Conservation (phyloP, 2,113 vertebrate species). For the Xiphorhynchus elegans region DNA sequence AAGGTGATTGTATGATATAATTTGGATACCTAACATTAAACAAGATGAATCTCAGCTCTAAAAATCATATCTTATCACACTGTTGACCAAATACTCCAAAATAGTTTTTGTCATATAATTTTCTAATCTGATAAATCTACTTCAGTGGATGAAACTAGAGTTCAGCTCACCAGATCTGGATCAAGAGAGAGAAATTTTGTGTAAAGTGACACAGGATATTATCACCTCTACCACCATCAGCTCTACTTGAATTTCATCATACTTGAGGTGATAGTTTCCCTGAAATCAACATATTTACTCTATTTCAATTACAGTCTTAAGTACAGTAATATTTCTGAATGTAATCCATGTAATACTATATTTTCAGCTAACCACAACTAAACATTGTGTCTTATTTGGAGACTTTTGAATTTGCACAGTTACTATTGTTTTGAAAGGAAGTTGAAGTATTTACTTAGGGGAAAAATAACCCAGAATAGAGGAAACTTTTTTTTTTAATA, state of each 20-base stretch:
- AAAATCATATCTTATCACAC: neutral
- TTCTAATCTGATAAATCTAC: neutral
- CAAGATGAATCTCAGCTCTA: neutral
- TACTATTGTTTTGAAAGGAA: neutral
- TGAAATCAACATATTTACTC: neutral
- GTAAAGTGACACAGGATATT: neutral
- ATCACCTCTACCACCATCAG: neutral
- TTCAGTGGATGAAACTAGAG: neutral
- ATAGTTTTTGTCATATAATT: neutral
- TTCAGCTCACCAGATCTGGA: neutral
- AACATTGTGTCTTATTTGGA: neutral
- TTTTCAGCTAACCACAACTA: neutral
- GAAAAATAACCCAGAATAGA: neutral
- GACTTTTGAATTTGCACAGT: neutral
- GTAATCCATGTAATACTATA: neutral
- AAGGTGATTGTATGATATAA: neutral
- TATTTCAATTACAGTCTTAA: neutral
- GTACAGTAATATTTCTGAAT: neutral
- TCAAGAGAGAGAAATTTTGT: neutral
- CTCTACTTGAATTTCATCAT: neutral
- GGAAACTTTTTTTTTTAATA: neutral
- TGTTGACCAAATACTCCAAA: neutral
- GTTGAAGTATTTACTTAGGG: neutral
- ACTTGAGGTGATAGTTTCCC: neutral
- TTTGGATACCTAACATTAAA: neutral